Percentiles rank a stretch among this genome's conserved stretches.
These are phyloP conservation scores for Leptodactylus fuscus DNA, from an alignment of 2,113 vertebrate genomes.

Conservation along the genomic window DNA sequence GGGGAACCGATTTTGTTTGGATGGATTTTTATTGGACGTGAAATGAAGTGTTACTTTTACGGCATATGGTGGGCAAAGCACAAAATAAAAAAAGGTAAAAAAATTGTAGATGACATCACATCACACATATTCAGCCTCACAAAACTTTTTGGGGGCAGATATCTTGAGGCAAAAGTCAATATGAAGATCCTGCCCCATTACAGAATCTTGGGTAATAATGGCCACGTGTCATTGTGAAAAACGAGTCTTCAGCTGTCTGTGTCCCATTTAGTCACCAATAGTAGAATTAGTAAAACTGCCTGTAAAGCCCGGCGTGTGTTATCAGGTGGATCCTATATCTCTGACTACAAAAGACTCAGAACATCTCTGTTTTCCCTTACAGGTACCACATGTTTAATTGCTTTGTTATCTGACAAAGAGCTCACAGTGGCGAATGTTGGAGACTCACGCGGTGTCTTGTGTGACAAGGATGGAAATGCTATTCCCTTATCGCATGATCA, in stretches of 20 bases:
- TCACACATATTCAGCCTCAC: no score
- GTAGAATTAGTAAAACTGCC: background rate
- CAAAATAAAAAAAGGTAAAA: background rate
- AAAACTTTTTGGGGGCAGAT: no score
- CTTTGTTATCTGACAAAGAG: constrained; percentile 92
- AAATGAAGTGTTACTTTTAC: background rate
- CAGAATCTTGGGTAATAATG: background rate
- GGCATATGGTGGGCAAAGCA: background rate
- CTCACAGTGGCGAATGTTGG: constrained; percentile 96
- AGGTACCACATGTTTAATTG: constrained; percentile 97
- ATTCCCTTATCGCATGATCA: constrained; percentile 96
- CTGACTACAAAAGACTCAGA: background rate
- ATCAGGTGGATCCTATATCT: constrained; percentile 13
- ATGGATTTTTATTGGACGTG: background rate
- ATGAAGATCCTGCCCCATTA: background rate
- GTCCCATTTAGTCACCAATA: background rate
- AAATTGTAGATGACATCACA: no score
- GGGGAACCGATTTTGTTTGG: no score
- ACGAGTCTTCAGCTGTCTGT: background rate
- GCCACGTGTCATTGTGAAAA: background rate
- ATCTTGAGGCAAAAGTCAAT: no score
- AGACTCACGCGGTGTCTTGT: constrained; percentile 92
- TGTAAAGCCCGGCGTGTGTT: background rate
- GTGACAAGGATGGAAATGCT: constrained; percentile 94
- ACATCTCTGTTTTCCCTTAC: constrained; percentile 44